A percentile compares a stretch with the other conserved stretches of the same genome.
Conservation (phyloP, 2,888 invertebrate species). For the Ischnura elegans region DNA sequence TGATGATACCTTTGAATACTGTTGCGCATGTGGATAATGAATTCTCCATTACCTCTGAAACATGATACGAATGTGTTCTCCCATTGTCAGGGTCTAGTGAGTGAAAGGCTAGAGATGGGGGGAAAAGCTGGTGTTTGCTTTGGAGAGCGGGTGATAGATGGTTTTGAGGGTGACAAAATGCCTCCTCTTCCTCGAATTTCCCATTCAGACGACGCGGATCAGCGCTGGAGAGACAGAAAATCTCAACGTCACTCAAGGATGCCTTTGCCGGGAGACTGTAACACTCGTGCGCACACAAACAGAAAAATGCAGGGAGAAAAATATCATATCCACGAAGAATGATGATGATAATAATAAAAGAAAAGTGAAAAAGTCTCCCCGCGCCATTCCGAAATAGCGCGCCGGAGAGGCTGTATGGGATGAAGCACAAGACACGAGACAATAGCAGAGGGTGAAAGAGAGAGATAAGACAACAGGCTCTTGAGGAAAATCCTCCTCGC, state of each 20-base stretch:
- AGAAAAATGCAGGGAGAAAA: neutral
- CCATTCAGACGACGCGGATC: neutral
- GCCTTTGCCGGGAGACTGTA: neutral
- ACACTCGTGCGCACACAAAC: neutral
- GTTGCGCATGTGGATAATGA: no score
- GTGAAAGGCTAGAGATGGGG: neutral
- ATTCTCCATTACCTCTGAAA: no score
- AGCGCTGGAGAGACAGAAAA: neutral
- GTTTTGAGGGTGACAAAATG: neutral
- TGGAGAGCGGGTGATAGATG: neutral
- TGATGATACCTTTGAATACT: no score
- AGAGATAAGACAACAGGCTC: neutral
- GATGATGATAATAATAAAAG: neutral
- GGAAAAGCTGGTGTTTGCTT: neutral
- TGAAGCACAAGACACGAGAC: neutral
- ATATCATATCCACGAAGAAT: neutral
- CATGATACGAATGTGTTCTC: no score
- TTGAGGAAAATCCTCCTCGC: conserved; percentile 15
- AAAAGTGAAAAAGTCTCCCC: neutral
- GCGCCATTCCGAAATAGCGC: conserved; percentile 31
- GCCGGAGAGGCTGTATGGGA: no score
- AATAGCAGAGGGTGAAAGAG: neutral
- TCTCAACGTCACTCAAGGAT: conserved; percentile 1
- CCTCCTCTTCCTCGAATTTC: neutral
- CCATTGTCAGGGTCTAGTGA: neutral